These are phyloP conservation scores for Calcarius lapponicus DNA, from an alignment of 2,797 vertebrate species.

Conservation along the genomic window DNA sequence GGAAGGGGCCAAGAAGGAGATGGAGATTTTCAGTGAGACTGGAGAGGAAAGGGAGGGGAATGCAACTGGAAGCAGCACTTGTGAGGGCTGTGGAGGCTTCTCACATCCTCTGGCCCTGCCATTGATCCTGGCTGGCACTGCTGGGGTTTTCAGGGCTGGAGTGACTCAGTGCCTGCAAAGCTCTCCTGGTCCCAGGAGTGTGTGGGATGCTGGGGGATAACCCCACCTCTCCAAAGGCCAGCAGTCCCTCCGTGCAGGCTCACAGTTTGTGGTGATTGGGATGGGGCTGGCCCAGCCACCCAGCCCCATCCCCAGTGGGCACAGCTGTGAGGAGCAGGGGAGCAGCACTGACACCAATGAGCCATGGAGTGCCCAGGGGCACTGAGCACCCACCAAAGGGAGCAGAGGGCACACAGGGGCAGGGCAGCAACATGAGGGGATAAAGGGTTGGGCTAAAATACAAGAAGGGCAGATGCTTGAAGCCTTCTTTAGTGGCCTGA, in stretches of 20 bases:
- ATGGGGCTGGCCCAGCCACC: background rate
- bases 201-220: background rate
- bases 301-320: background rate
- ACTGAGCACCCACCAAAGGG: too few species aligned
- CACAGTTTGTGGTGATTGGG: background rate
- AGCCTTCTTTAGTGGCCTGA: background rate
- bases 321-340: background rate
- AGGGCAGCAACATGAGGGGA: background rate
- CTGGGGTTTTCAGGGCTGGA: background rate
- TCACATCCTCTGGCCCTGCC: background rate
- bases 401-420: background rate
- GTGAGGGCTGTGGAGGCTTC: background rate
- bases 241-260: background rate
- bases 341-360: background rate
- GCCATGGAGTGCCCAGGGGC: background rate
- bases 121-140: background rate
- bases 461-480: background rate
- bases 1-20: background rate
- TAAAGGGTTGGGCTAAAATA: background rate
- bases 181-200: background rate
- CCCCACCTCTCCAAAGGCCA: background rate
- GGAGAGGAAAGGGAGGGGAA: background rate
- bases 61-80: background rate
- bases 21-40: background rate
- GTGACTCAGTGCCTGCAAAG: background rate